These are phyloP conservation scores for Sparidentex hasta DNA, from an alignment of 2,797 vertebrate genomes.

Conservation along the genomic window DNA sequence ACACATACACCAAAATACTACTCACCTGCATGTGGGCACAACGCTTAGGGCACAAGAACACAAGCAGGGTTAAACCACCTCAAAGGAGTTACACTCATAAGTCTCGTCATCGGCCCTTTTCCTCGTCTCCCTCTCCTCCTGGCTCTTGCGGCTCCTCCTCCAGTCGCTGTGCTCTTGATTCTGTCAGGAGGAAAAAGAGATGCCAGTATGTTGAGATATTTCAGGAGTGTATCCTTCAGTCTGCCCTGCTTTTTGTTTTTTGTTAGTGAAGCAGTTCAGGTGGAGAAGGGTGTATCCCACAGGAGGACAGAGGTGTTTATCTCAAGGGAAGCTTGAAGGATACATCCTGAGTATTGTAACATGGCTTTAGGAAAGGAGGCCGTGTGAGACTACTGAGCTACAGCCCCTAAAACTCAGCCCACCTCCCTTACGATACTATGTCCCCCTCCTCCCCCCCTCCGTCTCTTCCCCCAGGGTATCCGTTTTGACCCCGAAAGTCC, in stretches of 20 bases:
- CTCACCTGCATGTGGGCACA: slow-evolving; percentile 86
- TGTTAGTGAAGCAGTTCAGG: too few relatives aligned
- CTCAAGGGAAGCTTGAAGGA: slow-evolving; percentile 59
- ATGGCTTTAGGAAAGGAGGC: slow-evolving; percentile 67
- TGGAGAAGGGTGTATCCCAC: not conserved
- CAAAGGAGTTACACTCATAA: slow-evolving; percentile 48
- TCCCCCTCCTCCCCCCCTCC: slow-evolving; percentile 76
- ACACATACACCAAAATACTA: slow-evolving; percentile 75
- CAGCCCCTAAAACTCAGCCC: slow-evolving; percentile 74
- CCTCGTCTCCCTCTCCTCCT: slow-evolving; percentile 75
- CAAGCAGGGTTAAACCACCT: slow-evolving; percentile 77
- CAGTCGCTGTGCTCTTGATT: slow-evolving; percentile 30
- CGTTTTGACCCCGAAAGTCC: slow-evolving; percentile 99
- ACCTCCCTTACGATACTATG: slow-evolving; percentile 82
- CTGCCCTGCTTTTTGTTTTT: slow-evolving; percentile 1
- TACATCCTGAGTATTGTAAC: slow-evolving; percentile 66
- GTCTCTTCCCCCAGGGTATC: slow-evolving; percentile 91
- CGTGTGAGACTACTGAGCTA: slow-evolving; percentile 71
- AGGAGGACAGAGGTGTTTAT: slow-evolving; percentile 14
- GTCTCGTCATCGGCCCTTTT: slow-evolving; percentile 65
- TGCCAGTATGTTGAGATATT: slow-evolving; percentile 65
- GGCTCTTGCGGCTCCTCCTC: slow-evolving; percentile 34
- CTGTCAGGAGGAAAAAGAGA: slow-evolving; percentile 67
- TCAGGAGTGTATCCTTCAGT: slow-evolving; percentile 63
- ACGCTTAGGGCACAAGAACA: slow-evolving; percentile 85